phyloP scores from a whole-genome alignment of 2,113 vertebrate genomes.

The Phrynocephalus versicolor region DNA sequence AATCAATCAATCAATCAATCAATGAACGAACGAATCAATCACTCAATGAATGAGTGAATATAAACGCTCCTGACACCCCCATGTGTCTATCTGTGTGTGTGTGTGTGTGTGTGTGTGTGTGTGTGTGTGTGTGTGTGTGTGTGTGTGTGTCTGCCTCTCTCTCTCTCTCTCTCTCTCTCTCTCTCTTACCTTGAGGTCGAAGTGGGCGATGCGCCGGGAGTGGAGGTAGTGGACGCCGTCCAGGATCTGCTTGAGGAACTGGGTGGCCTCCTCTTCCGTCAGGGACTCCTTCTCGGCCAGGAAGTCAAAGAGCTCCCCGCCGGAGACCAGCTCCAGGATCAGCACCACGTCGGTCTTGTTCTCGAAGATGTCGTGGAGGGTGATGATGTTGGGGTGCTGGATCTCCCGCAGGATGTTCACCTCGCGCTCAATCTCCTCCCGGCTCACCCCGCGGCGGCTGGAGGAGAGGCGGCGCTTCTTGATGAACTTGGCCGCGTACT shows the following conservation, averaged over 20 bases:
- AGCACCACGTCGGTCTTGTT: conserved; percentile 97
- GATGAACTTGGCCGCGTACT: conserved; percentile 97
- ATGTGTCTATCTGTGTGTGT: no score
- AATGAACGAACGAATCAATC: no score
- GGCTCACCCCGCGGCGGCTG: conserved; percentile 92
- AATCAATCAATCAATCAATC: no score
- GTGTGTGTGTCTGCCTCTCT: no score
- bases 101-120: no score
- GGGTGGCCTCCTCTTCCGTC: conserved; percentile 94
- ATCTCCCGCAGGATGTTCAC: conserved; percentile 96
- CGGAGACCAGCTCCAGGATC: conserved; percentile 96
- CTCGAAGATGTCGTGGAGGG: conserved; percentile 96
- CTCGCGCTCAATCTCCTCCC: conserved; percentile 96
- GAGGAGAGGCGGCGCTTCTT: conserved; percentile 95
- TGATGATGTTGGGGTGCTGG: conserved; percentile 98
- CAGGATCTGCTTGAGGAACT: conserved; percentile 98
- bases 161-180: no score
- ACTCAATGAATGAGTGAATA: no score
- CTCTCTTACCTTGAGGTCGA: conserved; percentile 92
- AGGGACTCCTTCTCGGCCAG: conserved; percentile 96
- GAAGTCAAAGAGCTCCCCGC: conserved; percentile 95
- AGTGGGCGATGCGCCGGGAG: conserved; percentile 94
- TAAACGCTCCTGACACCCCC: no score
- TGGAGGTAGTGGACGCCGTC: conserved; percentile 95
- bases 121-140: no score